These are phyloP conservation scores for Drosophila sulfurigaster DNA, from an alignment of 1,140 invertebrate genomes.

Conservation along the genomic window DNA sequence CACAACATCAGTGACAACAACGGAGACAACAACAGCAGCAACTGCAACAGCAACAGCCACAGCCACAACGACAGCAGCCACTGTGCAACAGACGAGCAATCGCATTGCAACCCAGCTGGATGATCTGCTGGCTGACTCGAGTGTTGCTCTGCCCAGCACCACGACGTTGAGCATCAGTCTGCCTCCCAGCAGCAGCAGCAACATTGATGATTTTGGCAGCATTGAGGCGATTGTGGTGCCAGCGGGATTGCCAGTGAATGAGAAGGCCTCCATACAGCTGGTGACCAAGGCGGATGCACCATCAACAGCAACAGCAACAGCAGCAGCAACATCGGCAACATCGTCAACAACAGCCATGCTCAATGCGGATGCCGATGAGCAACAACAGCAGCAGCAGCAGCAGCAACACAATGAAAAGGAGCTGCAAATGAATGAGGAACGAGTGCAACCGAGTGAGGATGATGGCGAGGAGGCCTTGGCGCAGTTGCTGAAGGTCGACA, in stretches of 20 bases:
- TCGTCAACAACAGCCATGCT: conserved; percentile 2
- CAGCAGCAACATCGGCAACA: background rate
- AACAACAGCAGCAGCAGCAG: conserved; percentile 9
- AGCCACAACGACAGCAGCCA: conserved; percentile 24
- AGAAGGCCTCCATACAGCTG: conserved; percentile 46
- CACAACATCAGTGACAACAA: conserved; percentile 16
- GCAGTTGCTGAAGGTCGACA: conserved; percentile 75
- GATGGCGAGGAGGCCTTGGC: conserved; percentile 53
- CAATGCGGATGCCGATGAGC: conserved; percentile 15
- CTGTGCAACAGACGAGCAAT: conserved; percentile 20
- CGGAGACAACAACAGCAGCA: background rate
- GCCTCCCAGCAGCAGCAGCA: conserved; percentile 16
- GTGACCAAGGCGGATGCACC: conserved; percentile 37
- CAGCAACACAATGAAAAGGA: background rate
- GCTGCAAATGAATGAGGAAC: background rate
- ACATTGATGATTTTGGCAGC: conserved; percentile 33
- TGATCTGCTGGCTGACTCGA: conserved; percentile 56
- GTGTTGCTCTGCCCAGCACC: conserved; percentile 41
- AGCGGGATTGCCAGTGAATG: conserved; percentile 38
- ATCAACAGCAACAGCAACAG: background rate
- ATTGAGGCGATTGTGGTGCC: conserved; percentile 80
- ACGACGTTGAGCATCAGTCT: conserved; percentile 27
- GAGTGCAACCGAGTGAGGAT: no score
- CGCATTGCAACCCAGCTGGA: conserved; percentile 34
- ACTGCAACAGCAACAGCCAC: conserved; percentile 10